Base-by-base conservation (phyloP, 2,113 vertebrate species). In the Triplophysa dalaica region DNA sequence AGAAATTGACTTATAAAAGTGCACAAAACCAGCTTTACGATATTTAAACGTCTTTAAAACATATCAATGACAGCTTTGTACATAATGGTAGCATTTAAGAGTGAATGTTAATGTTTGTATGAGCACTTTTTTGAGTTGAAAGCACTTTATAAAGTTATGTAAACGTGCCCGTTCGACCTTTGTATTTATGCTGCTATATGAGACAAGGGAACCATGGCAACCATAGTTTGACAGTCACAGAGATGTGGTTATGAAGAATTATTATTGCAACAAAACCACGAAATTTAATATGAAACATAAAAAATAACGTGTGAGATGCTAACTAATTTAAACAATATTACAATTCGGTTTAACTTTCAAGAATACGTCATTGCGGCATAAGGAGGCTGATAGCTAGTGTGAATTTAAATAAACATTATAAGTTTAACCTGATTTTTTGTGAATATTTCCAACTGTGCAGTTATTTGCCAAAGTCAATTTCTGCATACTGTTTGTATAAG, bases 101-200 rank as follows among this genome's bases (percentile, higher is more conserved):
- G 52, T 17, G 0, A 22, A 26, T 69, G 10, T 4, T 50, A 24
- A 26, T 26, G 67, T 70, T 52, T 70, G 3, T 29, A 52, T 26
- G 45, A 52, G 17, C 45, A 68, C 21, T 48, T 68, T 68, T 54
- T 16, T 19, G 12, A 48, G 10, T 50, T 52, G n/a, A 61, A 61
- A 60, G 54, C 70, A 74, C 54, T 74, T 61, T 61, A 58, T 41
- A 19, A 7, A 69, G 9, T 21, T 8, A 41, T 7, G 11, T 58
- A 6, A 72, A 38, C 38, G 10, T 52, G 13, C 6, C 24, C 24
- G 24, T n/a, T 45, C 11, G 10, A 54, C 48, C 48, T 33, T 1
- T 70, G 43, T 12, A 45, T 12, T 52, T 54, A n/a, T 58, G 69
- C 69, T 72, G 52, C 69, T 72, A 38, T 21, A 33, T 16, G 43